Percentiles rank a stretch among this genome's conserved stretches.
phyloP scores from a whole-genome alignment of 2,797 vertebrate species.

The Heterohyrax brucei region DNA sequence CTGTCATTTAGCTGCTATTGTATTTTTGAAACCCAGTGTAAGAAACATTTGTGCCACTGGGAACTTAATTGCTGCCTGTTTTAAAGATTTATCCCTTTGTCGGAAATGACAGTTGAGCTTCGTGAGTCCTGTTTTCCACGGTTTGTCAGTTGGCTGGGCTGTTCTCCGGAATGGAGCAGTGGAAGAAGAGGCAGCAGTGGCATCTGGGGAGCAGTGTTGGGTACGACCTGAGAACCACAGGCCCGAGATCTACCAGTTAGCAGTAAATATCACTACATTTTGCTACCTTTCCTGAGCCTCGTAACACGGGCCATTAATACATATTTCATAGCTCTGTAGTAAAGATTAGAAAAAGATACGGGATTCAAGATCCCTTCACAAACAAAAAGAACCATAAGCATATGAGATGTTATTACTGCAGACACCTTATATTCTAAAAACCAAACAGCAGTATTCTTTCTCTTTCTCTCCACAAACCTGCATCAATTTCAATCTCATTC shows the following conservation, averaged over 20 bases:
- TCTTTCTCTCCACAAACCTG: neutral
- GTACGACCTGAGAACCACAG: neutral
- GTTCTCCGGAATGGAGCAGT: fast-evolving
- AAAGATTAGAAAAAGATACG: neutral
- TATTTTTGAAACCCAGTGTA: neutral
- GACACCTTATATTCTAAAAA: neutral
- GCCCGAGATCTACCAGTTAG: neutral
- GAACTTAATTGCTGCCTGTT: conserved; percentile 27
- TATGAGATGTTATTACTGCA: neutral
- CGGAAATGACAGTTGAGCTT: neutral
- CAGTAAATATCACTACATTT: fast-evolving
- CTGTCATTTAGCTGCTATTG: conserved; percentile 45
- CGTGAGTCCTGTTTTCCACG: neutral
- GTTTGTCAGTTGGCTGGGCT: fast-evolving
- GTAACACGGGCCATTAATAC: neutral
- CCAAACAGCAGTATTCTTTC: neutral
- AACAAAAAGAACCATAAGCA: neutral
- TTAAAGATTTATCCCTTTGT: conserved; percentile 23
- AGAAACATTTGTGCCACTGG: neutral
- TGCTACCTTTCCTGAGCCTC: neutral
- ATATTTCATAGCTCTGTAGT: neutral
- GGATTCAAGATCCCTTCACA: neutral
- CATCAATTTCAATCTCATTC: no score
- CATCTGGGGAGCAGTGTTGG: fast-evolving
- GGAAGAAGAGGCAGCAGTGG: fast-evolving